phyloP scores from a whole-genome alignment of 2,113 vertebrate genomes.

The Corythoichthys haematopterus region DNA sequence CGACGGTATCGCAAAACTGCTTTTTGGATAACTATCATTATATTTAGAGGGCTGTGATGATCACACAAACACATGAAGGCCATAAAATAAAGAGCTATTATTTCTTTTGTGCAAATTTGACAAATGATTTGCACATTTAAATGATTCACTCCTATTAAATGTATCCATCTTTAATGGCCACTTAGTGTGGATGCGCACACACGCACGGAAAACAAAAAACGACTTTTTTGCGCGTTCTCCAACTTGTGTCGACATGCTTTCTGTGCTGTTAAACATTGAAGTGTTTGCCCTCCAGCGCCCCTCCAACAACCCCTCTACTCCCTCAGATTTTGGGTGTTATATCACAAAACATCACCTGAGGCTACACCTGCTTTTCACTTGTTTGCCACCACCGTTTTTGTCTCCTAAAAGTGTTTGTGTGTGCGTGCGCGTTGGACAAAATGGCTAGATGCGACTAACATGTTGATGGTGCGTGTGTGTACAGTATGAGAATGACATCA shows the following conservation, averaged over 20 bases:
- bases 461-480: background rate
- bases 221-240: conserved; percentile 54
- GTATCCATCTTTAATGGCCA: no score
- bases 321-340: background rate
- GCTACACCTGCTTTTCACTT: conserved; percentile 19
- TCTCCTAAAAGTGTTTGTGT: background rate
- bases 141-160: no score
- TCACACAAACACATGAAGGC: no score
- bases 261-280: background rate
- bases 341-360: conserved; percentile 16
- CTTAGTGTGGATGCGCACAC: no score
- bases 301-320: background rate
- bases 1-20: no score
- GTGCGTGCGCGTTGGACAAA: background rate
- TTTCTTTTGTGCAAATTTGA: no score
- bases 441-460: background rate
- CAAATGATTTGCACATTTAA: no score
- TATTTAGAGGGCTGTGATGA: no score
- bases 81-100: no score
- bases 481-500: background rate
- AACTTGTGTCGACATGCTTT: conserved; percentile 83
- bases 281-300: background rate
- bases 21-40: no score
- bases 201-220: no score
- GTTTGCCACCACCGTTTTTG: conserved; percentile 23